These are phyloP conservation scores for Cyanocitta stelleri DNA, from an alignment of 2,113 vertebrate species.

Conservation along the genomic window DNA sequence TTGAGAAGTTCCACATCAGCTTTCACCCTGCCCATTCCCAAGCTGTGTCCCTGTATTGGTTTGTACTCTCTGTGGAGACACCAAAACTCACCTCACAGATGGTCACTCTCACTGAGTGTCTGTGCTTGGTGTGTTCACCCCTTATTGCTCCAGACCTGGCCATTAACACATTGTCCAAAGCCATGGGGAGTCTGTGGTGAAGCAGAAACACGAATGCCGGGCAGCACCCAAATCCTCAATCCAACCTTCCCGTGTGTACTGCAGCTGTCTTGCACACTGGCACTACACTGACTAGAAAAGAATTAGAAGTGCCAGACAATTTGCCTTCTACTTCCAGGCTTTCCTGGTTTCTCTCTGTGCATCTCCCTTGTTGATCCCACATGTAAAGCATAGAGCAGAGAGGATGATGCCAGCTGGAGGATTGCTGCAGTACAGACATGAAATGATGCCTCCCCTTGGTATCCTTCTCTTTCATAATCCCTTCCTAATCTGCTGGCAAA, in stretches of 20 bases:
- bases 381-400: background rate
- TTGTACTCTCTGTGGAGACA: background rate
- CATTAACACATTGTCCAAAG: background rate
- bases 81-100: background rate
- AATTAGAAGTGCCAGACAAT: background rate
- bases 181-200: background rate
- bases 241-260: background rate
- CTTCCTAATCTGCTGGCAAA: constrained; percentile 19
- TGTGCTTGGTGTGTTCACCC: background rate
- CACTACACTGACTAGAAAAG: background rate
- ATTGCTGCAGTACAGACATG: background rate
- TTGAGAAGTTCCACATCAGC: background rate
- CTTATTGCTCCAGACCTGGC: background rate
- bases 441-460: background rate
- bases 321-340: background rate
- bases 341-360: background rate
- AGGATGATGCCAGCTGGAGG: background rate
- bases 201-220: background rate
- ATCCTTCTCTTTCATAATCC: background rate
- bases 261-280: background rate
- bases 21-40: background rate
- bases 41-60: fast-evolving
- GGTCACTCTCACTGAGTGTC: background rate
- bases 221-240: background rate
- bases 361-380: background rate